These are phyloP conservation scores for Eucera pruinosa DNA, from an alignment of 2,888 invertebrate species.

Conservation along the genomic window DNA sequence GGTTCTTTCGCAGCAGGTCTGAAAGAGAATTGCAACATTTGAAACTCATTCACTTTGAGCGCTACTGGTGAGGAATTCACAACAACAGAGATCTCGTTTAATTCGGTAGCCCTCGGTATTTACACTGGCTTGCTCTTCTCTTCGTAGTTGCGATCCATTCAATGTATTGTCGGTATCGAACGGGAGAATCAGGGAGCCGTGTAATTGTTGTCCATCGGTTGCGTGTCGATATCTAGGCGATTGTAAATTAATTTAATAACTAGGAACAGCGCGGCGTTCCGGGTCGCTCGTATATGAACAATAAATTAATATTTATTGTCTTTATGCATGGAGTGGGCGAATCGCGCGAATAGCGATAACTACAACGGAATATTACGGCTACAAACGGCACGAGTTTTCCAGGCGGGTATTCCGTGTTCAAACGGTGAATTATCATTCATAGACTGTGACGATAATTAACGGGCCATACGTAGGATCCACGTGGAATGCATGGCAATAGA, in stretches of 20 bases:
- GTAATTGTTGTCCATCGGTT: slow-evolving; percentile 42
- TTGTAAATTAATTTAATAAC: slow-evolving; percentile 67
- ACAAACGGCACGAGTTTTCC: slow-evolving; percentile 37
- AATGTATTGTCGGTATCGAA: slow-evolving; percentile 9
- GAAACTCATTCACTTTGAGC: neutral
- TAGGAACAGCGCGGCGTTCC: slow-evolving; percentile 26
- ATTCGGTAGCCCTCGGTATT: slow-evolving; percentile 15
- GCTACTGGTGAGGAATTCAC: slow-evolving; percentile 2
- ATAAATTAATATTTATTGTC: slow-evolving; percentile 61
- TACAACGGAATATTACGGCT: slow-evolving; percentile 39
- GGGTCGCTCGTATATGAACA: slow-evolving; percentile 13
- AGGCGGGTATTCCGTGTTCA: slow-evolving; percentile 20
- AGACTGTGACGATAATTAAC: slow-evolving; percentile 56
- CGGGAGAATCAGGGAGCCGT: slow-evolving; percentile 15
- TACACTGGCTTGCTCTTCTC: slow-evolving; percentile 6
- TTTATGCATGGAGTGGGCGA: neutral
- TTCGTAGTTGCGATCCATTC: slow-evolving; percentile 9
- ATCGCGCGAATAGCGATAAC: slow-evolving; percentile 16
- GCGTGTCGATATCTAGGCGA: slow-evolving; percentile 51
- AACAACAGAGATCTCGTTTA: neutral
- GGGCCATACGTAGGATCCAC: slow-evolving; percentile 23
- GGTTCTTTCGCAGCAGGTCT: too few species aligned
- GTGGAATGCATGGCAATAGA: slow-evolving; percentile 1
- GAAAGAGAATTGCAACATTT: neutral
- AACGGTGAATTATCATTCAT: slow-evolving; percentile 59